A percentile compares a stretch with the other conserved stretches of the same genome.
These are phyloP conservation scores for Clarias gariepinus DNA, from an alignment of 2,113 vertebrate species.

Conservation along the genomic window DNA sequence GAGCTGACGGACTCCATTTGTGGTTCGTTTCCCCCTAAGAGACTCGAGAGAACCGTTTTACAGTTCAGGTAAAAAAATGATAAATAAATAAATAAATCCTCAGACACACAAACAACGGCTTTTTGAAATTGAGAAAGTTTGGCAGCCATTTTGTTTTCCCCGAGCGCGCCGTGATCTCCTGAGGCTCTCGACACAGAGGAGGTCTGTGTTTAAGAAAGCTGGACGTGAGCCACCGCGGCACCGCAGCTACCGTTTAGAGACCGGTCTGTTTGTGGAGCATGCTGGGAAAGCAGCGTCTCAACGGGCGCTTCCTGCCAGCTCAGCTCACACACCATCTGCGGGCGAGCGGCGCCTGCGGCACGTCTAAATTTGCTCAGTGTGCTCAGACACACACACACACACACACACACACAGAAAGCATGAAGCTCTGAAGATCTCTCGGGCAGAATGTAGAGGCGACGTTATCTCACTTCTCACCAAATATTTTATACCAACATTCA, in stretches of 20 bases:
- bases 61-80: background rate
- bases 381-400: constrained; percentile 5
- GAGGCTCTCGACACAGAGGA: background rate
- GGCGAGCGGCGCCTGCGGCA: background rate
- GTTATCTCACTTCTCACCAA: background rate
- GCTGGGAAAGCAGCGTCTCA: constrained; percentile 33
- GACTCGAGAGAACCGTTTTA: background rate
- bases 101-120: background rate
- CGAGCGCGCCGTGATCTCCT: background rate
- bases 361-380: constrained; percentile 31
- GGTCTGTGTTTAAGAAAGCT: constrained; percentile 25
- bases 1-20: background rate
- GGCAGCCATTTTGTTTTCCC: background rate
- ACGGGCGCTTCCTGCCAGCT: constrained; percentile 40
- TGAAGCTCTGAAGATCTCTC: background rate
- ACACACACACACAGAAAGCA: background rate
- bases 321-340: constrained; percentile 52
- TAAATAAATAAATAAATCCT: background rate
- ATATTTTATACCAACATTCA: background rate
- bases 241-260: constrained; percentile 10
- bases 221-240: constrained; percentile 8
- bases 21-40: background rate
- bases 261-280: constrained; percentile 30
- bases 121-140: constrained; percentile 1
- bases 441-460: background rate